These are phyloP conservation scores for Chrysogorgia sp. DNA, from an alignment of 92 coral and sea anemone species.

Conservation along the genomic window DNA sequence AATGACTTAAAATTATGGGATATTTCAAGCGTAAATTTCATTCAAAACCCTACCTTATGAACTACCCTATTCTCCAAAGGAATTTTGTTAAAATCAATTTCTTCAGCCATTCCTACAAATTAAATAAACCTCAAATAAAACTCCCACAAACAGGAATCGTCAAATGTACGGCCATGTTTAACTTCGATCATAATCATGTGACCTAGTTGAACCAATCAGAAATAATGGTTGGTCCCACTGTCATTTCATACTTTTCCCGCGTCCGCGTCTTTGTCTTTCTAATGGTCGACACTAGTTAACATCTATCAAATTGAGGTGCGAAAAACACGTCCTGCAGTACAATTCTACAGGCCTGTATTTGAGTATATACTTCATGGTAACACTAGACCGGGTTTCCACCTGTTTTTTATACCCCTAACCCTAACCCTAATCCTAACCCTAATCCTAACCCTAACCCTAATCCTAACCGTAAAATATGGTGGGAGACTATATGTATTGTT, in stretches of 20 bases:
- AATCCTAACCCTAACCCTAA: too few species aligned
- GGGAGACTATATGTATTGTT: too few species aligned
- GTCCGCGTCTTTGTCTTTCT: too few species aligned
- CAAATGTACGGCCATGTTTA: constrained; percentile 82
- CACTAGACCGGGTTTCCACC: too few species aligned
- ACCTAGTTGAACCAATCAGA: constrained; percentile 73
- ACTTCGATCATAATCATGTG: constrained; percentile 75
- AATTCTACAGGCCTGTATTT: too few species aligned
- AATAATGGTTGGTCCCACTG: background rate
- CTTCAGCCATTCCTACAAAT: constrained; percentile 70
- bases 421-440: too few species aligned
- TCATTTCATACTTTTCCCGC: constrained; percentile 36
- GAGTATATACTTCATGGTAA: too few species aligned
- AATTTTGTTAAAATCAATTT: constrained; percentile 77
- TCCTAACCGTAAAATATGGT: too few species aligned
- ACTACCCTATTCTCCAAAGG: constrained; percentile 84
- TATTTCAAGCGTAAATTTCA: background rate
- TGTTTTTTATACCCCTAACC: too few species aligned
- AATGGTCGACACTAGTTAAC: too few species aligned
- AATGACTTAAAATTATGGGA: background rate
- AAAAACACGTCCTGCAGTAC: too few species aligned
- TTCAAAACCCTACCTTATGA: constrained; percentile 72
- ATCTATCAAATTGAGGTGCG: too few species aligned
- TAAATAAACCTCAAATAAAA: constrained; percentile 22
- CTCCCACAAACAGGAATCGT: constrained; percentile 21